Evolutionary conservation across 2,888 invertebrate species (phyloP), one percentile per base, ranked within the genome.

Genomic region (Bimastos eiseni): DNA sequence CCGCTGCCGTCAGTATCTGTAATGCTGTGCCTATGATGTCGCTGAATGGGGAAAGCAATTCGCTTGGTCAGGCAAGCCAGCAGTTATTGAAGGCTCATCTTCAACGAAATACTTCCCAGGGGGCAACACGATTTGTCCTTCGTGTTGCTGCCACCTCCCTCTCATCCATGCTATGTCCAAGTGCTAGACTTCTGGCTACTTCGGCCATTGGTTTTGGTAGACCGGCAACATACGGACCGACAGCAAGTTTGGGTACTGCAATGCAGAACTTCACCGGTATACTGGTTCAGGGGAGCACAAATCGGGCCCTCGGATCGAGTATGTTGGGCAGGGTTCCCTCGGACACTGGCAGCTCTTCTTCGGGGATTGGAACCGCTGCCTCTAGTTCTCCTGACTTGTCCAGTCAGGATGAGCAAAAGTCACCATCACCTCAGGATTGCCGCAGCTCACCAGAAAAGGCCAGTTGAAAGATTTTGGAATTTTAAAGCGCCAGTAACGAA

Each of bases 191-290:
- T 70, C 70, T 70, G 70, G n/a, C 70, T 70, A 70, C 70, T 70
- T 70, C 70, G 1, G 70, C 70, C 70, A 30, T 70, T 70, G n/a
- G n/a, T 70, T 70, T 70, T n/a, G 70, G 17, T 11, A 8, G 70
- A 70, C 70, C 70, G 17, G 70, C n/a, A n/a, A 13, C 70, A 70
- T 70, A 70, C 17, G 70, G 70, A 70, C 30, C n/a, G 17, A 70
- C 70, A 11, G 70, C n/a, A n/a, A 70, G 70, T n/a, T 70, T n/a
- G 70, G 70, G 70, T 70, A 1, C 70, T 70, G n/a, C 70, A n/a
- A 70, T 70, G 70, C 70, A 70, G 70, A 70, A 70, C 70, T n/a
- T 70, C 70, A 70, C 70, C n/a, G n/a, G 70, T n/a, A 70, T 70
- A 70, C 30, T 70, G 8, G 70, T 70, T n/a, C 70, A 70, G 70